Base-by-base conservation (phyloP, 2,797 vertebrate species). In the Pristis pectinata region DNA sequence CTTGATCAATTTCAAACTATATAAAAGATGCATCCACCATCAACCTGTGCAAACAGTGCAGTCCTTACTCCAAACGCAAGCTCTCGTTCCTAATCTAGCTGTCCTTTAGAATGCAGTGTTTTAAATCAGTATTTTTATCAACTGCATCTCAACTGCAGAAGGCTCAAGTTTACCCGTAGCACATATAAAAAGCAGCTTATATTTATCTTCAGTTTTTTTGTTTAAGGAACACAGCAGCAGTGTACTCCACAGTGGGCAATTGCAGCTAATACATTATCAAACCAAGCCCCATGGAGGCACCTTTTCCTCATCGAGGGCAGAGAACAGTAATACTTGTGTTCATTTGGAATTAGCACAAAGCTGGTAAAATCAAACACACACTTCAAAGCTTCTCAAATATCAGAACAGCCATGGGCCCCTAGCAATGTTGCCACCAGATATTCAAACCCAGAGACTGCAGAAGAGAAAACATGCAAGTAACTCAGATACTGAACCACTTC, bases 211-310 rank as follows among this genome's bases (percentile, higher is more conserved):
- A 95, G 97, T 96, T 95, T 94, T 70, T 95, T 95, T 97, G 96
- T 96, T 95, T 95, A 96, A 96, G 96, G 96, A 95, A 97, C 95
- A 96, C 96, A 97, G 97, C 96, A 97, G 96, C 96, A 96, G 97
- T 96, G 96, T 94, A 74, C 95, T 95, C 95, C 96, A 92, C 95
- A 94, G 95, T 44, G 95, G 95, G 94, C 82, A 91, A 94, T 95
- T 95, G 95, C 95, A 97, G 97, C 67, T 30, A 72, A 93, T 53
- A 93, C 41, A 10, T 94, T 72, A 93, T 64, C 11, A 59, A 93
- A 44, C 56, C 22, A 15, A n/a, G 41, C 92, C 70, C 92, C 74
- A 41, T 74, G 67, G 92, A 93, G 92, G 41, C 22, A 93, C 67
- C 70, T 19, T 59, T 67, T 94, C 49, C 70, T 94, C 92, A 94